Evolutionary conservation across 92 coral and sea anemone species (phyloP).

Genomic region (Zoanthus gigantus): DNA sequence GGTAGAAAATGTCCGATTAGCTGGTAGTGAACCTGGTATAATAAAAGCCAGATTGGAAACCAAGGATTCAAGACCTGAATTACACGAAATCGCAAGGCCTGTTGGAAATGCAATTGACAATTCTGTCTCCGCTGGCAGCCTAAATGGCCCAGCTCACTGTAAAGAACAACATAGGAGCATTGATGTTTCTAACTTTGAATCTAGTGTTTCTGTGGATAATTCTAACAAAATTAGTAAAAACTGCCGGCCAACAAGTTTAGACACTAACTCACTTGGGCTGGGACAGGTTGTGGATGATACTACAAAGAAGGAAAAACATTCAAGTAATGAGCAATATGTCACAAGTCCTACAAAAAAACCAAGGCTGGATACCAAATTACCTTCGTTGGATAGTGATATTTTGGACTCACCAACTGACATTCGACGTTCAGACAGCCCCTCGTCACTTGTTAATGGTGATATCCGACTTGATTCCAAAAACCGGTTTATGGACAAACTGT

Average conservation of each 20-base stretch:
- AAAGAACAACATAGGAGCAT: slow-evolving; percentile 24
- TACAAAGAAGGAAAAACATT: slow-evolving; percentile 18
- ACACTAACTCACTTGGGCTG: slow-evolving; percentile 7
- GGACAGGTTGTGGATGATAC: slow-evolving; percentile 16
- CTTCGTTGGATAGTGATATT: slow-evolving; percentile 60
- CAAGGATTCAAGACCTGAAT: background rate
- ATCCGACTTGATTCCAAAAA: slow-evolving; percentile 77
- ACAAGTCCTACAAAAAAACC: slow-evolving; percentile 66
- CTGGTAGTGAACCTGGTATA: slow-evolving; percentile 34
- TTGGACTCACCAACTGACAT: slow-evolving; percentile 64
- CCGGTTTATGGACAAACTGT: slow-evolving; percentile 84
- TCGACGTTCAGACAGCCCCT: slow-evolving; percentile 68
- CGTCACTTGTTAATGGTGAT: slow-evolving; percentile 83
- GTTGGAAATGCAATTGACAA: slow-evolving; percentile 31
- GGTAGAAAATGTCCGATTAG: slow-evolving; percentile 77
- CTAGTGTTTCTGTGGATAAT: background rate
- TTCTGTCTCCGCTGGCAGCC: background rate
- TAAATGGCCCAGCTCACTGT: slow-evolving; percentile 29
- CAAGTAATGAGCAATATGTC: slow-evolving; percentile 34
- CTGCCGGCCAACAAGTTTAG: slow-evolving; percentile 2
- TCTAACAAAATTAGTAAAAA: slow-evolving; percentile 2
- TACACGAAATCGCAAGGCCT: background rate
- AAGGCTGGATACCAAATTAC: slow-evolving; percentile 62
- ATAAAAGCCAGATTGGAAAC: slow-evolving; percentile 6
- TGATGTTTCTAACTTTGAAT: slow-evolving; percentile 17